Percentiles rank a stretch among this genome's conserved stretches.
phyloP scores from a whole-genome alignment of 2,888 invertebrate species.

The Erannis defoliaria region DNA sequence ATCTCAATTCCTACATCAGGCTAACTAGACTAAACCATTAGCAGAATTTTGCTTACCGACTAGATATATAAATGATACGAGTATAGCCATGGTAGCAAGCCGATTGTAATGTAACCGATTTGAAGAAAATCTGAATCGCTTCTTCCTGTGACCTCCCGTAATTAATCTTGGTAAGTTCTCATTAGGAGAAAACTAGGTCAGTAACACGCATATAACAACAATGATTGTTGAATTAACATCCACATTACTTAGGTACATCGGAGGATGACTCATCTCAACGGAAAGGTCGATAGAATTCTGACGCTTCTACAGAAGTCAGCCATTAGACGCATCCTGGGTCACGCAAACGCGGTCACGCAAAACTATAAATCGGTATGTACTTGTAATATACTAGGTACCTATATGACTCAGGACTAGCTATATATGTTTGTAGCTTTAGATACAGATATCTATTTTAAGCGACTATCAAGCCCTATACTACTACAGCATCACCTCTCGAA shows the following conservation, averaged over 20 bases:
- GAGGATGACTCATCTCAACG: constrained; percentile 23
- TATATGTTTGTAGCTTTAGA: too few species aligned
- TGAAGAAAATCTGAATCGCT: not conserved
- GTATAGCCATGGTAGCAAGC: too few species aligned
- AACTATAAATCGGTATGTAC: constrained; percentile 8
- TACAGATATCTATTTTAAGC: too few species aligned
- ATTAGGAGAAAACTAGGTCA: constrained; percentile 21
- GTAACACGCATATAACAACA: constrained; percentile 24
- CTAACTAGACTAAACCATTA: too few species aligned
- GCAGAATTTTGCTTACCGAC: too few species aligned
- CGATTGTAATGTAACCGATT: not conserved
- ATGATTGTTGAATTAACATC: constrained; percentile 27
- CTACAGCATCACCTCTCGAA: too few species aligned
- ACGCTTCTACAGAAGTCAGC: constrained; percentile 10
- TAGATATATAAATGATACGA: too few species aligned
- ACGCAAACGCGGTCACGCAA: constrained; percentile 7
- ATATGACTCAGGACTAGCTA: too few species aligned
- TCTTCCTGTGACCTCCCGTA: not conserved
- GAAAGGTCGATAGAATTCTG: constrained; percentile 26
- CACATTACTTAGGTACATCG: constrained; percentile 11
- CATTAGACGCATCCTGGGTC: constrained; percentile 13
- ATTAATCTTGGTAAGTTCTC: not conserved
- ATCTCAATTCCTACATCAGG: too few species aligned
- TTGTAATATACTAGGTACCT: too few species aligned
- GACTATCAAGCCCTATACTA: too few species aligned